phyloP scores from a whole-genome alignment of 1,140 invertebrate genomes.

The Stegodyphus mimosarum region DNA sequence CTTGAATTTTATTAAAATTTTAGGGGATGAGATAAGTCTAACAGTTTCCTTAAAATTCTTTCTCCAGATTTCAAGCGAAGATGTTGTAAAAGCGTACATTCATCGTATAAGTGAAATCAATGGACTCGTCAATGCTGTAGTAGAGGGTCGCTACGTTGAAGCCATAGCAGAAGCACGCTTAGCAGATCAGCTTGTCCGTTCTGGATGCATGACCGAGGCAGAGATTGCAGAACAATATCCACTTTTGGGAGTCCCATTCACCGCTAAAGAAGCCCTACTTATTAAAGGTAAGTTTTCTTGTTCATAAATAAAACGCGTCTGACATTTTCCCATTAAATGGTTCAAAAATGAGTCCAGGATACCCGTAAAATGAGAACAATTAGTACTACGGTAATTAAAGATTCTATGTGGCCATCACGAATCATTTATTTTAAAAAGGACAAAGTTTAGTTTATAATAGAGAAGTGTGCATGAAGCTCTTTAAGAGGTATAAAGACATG shows the following conservation, averaged over 20 bases:
- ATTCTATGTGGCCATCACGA: too few relatives aligned
- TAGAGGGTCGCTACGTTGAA: conserved; percentile 64
- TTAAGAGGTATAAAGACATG: too few relatives aligned
- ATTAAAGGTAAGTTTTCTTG: conserved; percentile 60
- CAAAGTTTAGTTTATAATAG: too few relatives aligned
- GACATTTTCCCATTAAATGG: too few relatives aligned
- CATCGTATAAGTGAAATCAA: conserved; percentile 65
- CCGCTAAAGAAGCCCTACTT: conserved; percentile 63
- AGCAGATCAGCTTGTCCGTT: conserved; percentile 64
- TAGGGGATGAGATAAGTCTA: too few relatives aligned
- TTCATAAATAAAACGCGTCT: background rate
- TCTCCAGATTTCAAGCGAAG: conserved; percentile 59
- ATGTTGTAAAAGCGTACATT: conserved; percentile 65
- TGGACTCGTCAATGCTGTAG: conserved; percentile 66
- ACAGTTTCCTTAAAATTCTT: background rate
- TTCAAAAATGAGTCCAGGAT: too few relatives aligned
- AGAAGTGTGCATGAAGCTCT: too few relatives aligned
- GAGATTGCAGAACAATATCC: conserved; percentile 60
- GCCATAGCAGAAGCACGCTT: conserved; percentile 64
- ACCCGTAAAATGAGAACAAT: too few relatives aligned
- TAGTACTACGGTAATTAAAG: too few relatives aligned
- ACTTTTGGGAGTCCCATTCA: conserved; percentile 64
- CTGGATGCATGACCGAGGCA: conserved; percentile 60
- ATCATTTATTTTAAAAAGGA: too few relatives aligned
- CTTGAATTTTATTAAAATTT: too few relatives aligned